phyloP scores from a whole-genome alignment of 2,888 invertebrate genomes.

The Drosophila bunnanda region DNA sequence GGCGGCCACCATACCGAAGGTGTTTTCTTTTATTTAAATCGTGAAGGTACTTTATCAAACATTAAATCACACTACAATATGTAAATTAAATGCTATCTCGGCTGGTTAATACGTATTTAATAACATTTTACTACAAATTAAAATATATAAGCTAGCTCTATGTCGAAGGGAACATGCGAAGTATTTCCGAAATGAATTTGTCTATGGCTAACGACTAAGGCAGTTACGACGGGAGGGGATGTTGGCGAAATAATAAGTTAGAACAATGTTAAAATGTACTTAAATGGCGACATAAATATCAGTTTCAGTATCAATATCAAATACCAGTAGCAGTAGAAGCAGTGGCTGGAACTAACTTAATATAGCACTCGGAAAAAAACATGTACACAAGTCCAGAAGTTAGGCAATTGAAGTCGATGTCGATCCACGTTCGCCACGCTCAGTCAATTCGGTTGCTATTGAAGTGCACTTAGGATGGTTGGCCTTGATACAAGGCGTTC shows the following conservation, averaged over 20 bases:
- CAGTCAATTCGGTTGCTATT: conserved; percentile 44
- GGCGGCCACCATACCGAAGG: conserved; percentile 87
- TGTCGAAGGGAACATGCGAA: conserved; percentile 26
- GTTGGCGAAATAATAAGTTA: conserved; percentile 47
- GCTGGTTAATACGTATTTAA: conserved; percentile 34
- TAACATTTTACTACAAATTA: conserved; percentile 37
- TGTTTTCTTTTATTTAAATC: not conserved
- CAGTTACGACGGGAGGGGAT: conserved; percentile 21
- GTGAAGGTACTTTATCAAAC: not conserved
- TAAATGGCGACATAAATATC: conserved; percentile 66
- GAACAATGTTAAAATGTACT: conserved; percentile 52
- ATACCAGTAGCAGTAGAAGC: conserved; percentile 8
- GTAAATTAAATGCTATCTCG: too few relatives aligned
- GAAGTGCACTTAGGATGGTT: conserved; percentile 60
- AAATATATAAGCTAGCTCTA: conserved; percentile 27
- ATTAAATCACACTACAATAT: too few relatives aligned
- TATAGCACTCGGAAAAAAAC: conserved; percentile 72
- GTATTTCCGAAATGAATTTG: conserved; percentile 20
- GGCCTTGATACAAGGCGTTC: conserved; percentile 85
- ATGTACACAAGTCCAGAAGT: conserved; percentile 46
- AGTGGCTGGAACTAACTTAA: conserved; percentile 62
- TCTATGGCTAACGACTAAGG: conserved; percentile 39
- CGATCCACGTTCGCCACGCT: conserved; percentile 13
- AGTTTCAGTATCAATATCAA: conserved; percentile 23
- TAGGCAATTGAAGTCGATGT: conserved; percentile 19